phyloP scores from a whole-genome alignment of 1,140 invertebrate species.

The Conus ventricosus region DNA sequence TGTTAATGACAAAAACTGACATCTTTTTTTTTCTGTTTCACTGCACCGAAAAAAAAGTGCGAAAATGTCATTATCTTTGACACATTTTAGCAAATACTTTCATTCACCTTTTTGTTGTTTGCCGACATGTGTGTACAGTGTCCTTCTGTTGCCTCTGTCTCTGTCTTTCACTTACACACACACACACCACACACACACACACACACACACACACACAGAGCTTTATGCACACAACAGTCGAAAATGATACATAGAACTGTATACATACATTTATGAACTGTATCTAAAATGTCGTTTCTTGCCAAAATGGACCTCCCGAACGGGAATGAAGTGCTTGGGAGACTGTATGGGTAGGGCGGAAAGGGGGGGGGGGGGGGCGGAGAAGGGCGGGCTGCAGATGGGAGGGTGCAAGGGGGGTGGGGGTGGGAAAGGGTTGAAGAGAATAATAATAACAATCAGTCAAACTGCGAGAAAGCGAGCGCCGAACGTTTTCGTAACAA shows the following conservation, averaged over 20 bases:
- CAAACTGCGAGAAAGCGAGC: not conserved
- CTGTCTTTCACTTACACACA: no score
- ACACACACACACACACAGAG: conserved; percentile 78
- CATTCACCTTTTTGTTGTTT: no score
- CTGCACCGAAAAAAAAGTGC: no score
- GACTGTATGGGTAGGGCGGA: not conserved
- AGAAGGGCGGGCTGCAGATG: not conserved
- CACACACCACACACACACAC: conserved; percentile 54
- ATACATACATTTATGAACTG: not conserved
- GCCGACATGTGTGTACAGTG: no score
- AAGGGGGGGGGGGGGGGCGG: not conserved
- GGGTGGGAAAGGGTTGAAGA: not conserved
- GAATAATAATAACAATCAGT: not conserved
- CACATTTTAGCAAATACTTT: no score
- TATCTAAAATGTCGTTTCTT: not conserved
- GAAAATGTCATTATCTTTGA: no score
- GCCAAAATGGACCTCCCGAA: not conserved
- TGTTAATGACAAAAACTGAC: no score
- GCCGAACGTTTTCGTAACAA: no score
- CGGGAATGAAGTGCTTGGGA: not conserved
- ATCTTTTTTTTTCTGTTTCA: no score
- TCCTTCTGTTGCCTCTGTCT: no score
- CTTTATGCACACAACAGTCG: not conserved
- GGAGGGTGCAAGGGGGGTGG: not conserved
- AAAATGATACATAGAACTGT: not conserved